phyloP scores from a whole-genome alignment of 2,888 invertebrate species.

The Biston stratarius region DNA sequence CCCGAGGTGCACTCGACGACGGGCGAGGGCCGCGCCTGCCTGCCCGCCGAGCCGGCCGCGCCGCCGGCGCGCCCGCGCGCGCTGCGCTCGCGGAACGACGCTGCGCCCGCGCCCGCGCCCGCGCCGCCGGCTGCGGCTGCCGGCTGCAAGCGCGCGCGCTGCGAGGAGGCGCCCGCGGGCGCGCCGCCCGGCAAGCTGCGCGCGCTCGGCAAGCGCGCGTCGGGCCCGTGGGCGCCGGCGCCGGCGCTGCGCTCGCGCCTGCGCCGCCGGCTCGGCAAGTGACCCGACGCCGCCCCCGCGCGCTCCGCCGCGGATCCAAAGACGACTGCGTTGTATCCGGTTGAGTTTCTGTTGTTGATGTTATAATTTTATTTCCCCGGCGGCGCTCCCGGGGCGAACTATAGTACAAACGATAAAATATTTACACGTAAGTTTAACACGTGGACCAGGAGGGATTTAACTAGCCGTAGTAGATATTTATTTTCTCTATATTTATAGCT shows the following conservation, averaged over 20 bases:
- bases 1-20: constrained; percentile 49
- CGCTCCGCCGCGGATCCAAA: constrained; percentile 69
- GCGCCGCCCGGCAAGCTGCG: constrained; percentile 50
- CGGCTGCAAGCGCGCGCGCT: constrained; percentile 50
- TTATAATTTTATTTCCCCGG: constrained; percentile 45
- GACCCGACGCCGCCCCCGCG: constrained; percentile 65
- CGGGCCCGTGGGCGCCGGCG: constrained; percentile 76
- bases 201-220: constrained; percentile 63
- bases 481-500: constrained; percentile 77
- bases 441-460: constrained; percentile 79
- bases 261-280: constrained; percentile 76
- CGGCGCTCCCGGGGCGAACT: constrained; percentile 53
- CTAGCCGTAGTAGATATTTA: constrained; percentile 79
- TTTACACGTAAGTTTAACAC: constrained; percentile 77
- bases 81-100: constrained; percentile 64
- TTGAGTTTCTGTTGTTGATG: constrained; percentile 70
- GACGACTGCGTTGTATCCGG: constrained; percentile 77
- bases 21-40: constrained; percentile 43
- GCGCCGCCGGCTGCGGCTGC: constrained; percentile 35
- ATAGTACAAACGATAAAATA: constrained; percentile 83
- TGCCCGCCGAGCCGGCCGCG: constrained; percentile 29
- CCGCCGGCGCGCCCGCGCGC: constrained; percentile 53
- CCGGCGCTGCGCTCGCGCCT: constrained; percentile 77
- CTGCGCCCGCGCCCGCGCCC: constrained; percentile 40
- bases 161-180: constrained; percentile 47